Base-by-base conservation (phyloP, 2,797 vertebrate species). In the Lophius americanus region DNA sequence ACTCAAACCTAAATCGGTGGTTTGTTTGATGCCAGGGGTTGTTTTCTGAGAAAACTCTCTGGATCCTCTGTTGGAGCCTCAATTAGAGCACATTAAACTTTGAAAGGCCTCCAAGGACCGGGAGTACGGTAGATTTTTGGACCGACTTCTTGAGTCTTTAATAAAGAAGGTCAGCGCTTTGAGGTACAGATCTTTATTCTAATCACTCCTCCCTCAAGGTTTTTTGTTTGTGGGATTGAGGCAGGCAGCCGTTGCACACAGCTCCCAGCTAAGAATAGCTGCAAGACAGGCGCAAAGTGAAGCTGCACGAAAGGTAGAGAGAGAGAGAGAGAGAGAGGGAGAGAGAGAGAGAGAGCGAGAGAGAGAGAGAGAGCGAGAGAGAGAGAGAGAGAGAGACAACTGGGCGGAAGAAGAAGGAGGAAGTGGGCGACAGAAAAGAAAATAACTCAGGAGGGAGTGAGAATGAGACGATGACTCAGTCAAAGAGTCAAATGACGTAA, bases 201-300 rank as follows among this genome's bases (percentile, higher is more conserved):
- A 82, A 82, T 84, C 67, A 53, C 56, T 81, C 72, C 71, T 57
- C 75, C 78, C 82, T 64, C 61, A 58, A 81, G 76, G 79, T 64
- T 74, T 76, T 86, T 68, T 88, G 82, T 90, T 91, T 88, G 79
- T 82, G 80, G 23, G 23, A 23, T 23, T 23, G 23, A 23, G 23
- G 23, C 23, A 83, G 85, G 75, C 67, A 64, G 79, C 80, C 66
- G 75, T 62, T 56, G 76, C 83, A 91, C 61, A 89, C 87, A 88
- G 90, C 90, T 90, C 84, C 68, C 59, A 71, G 89, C 88, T 86
- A 89, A 90, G 87, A 85, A 90, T 85, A 83, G 82, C 86, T 89
- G 73, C 76, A 82, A 81, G 80, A 88, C 78, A 85, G 64, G 54
- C 48, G 62, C 62, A 75, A 77, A 79, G 62, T 61, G 72, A 84